Percentiles rank a stretch among this genome's conserved stretches.
Conservation (phyloP, 2,888 invertebrate species). For the Meghimatium bilineatum region DNA sequence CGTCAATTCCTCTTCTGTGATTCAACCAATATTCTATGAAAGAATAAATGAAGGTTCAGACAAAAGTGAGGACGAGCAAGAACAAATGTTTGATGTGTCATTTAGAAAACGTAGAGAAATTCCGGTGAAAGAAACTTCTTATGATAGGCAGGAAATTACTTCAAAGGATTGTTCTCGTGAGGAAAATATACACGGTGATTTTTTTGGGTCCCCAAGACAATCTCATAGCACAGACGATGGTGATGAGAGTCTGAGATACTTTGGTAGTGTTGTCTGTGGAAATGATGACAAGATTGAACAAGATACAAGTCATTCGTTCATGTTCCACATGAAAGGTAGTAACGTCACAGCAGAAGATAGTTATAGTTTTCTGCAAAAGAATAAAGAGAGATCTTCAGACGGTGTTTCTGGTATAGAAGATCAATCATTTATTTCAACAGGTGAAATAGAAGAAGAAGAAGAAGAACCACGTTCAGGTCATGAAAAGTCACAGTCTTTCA, state of each 20-base stretch:
- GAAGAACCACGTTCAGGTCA: background rate
- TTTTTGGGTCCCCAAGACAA: constrained; percentile 51
- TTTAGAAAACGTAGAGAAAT: constrained; percentile 35
- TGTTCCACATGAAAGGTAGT: constrained; percentile 19
- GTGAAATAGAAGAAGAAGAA: background rate
- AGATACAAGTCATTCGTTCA: background rate
- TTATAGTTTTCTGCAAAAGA: background rate
- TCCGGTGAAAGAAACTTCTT: constrained; percentile 62
- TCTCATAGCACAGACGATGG: constrained; percentile 29
- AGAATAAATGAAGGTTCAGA: constrained; percentile 41
- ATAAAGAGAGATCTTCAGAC: background rate
- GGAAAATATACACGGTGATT: constrained; percentile 61
- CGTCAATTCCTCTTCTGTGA: too few species aligned
- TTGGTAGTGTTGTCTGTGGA: constrained; percentile 76
- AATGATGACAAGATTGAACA: constrained; percentile 69
- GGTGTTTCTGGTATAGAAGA: background rate
- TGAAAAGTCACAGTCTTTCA: constrained; percentile 54
- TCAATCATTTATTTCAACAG: background rate
- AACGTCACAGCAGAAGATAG: constrained; percentile 21
- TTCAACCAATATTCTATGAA: background rate
- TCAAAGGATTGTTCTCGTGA: constrained; percentile 81
- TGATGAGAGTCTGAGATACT: constrained; percentile 52
- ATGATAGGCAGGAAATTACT: constrained; percentile 81
- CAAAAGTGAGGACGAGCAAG: constrained; percentile 23
- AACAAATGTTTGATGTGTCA: constrained; percentile 9